Base-by-base conservation (phyloP, 2,797 vertebrate genomes). In the Odontamblyopus lacepedii region DNA sequence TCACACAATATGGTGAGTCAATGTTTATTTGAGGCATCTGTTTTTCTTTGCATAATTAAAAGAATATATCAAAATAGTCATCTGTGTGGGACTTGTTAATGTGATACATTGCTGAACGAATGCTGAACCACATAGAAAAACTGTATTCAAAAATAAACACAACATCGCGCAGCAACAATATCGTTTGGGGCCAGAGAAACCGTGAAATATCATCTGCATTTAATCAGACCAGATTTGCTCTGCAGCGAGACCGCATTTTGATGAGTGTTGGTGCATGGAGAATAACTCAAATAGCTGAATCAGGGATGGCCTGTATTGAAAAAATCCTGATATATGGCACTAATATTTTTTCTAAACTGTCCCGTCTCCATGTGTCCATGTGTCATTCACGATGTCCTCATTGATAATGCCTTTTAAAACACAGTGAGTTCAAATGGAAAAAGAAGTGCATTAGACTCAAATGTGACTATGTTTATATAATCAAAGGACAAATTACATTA, bases 191-290 rank as follows among this genome's bases (percentile, higher is more conserved):
- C 63, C 66, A 29, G 44, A 63, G 61, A 70, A 27, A 26, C 0
- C 50, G 56, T 65, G 75, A 77, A 84, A 67, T 59, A 69, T 73
- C 72, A 78, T 86, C 80, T 80, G 73, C 69, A 78, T 89, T 72
- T 77, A 78, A 82, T 85, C 74, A 84, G 59, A 32, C 50, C 50
- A 1, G 77, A 87, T 80, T 76, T 63, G 41, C 41, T 64, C 32
- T 8, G 32, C 1, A 12, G 61, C 7, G n/a, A 51, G 53, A 18
- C 70, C 59, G 56, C 71, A 61, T 78, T 76, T 65, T 38, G 75
- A 74, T 78, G 61, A 68, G 63, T 67, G 74, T 75, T 72, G 78
- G 85, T 84, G 72, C 68, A n/a, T 63, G 65, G 56, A 79, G 67
- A 51, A 59, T 61, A 65, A 69, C 71, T 79, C 76, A 77, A 86